Percentiles rank a stretch among this genome's conserved stretches.
Conservation (phyloP, 2,888 invertebrate species). For the Drosophila meridiana region DNA sequence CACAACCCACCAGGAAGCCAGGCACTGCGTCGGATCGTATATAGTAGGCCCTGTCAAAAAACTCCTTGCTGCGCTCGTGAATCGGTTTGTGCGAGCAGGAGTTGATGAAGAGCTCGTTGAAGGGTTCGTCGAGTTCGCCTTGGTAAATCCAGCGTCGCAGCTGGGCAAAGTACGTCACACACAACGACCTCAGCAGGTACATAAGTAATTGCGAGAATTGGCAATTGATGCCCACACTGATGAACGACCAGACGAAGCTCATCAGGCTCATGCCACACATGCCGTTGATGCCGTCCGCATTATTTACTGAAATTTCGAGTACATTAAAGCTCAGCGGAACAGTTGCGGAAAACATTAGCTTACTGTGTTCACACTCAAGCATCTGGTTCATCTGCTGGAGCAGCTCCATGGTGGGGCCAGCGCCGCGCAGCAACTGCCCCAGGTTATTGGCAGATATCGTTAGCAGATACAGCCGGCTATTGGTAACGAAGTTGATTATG, state of each 20-base stretch:
- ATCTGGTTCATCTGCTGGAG: slow-evolving; percentile 76
- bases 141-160: slow-evolving; percentile 94
- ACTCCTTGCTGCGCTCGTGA: slow-evolving; percentile 82
- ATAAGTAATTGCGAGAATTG: slow-evolving; percentile 81
- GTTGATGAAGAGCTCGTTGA: slow-evolving; percentile 93
- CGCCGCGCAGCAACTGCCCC: slow-evolving; percentile 70
- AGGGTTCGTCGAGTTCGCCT: slow-evolving; percentile 92
- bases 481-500: slow-evolving; percentile 87
- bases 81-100: slow-evolving; percentile 71
- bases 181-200: slow-evolving; percentile 82
- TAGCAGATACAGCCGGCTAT: slow-evolving; percentile 86
- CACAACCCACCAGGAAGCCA: slow-evolving; percentile 88
- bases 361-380: slow-evolving; percentile 78
- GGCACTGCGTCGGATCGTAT: slow-evolving; percentile 86
- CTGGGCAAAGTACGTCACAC: slow-evolving; percentile 83
- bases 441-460: slow-evolving; percentile 69
- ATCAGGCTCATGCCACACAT: slow-evolving; percentile 63
- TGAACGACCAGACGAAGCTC: slow-evolving; percentile 81
- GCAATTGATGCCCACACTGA: slow-evolving; percentile 76
- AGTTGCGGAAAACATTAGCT: background rate
- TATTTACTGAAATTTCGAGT: slow-evolving; percentile 61
- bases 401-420: slow-evolving; percentile 77
- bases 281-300: slow-evolving; percentile 74
- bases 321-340: no score
- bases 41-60: slow-evolving; percentile 83